Evolutionary conservation across 2,888 invertebrate species (phyloP).

Genomic region (Dicycla oo): DNA sequence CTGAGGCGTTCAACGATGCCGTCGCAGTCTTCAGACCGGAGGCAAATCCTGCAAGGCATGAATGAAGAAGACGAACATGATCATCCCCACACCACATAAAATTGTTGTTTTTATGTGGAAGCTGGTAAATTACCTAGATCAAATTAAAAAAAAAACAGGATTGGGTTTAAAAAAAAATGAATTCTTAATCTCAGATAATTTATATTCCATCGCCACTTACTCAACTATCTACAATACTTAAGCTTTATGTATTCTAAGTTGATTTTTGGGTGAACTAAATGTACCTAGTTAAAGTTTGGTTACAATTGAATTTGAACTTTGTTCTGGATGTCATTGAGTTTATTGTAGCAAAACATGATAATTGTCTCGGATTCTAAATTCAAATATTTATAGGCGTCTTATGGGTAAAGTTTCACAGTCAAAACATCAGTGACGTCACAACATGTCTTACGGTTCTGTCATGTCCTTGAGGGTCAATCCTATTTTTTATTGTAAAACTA

Average conservation of each 20-base stretch:
- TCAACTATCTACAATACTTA: not conserved
- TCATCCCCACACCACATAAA: not conserved
- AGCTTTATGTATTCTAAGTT: not conserved
- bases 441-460: not conserved
- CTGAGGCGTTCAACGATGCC: conserved; percentile 46
- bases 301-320: not conserved
- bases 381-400: not conserved
- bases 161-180: not conserved
- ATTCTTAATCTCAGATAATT: not conserved
- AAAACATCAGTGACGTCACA: not conserved
- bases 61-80: conserved; percentile 14
- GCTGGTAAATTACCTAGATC: no score
- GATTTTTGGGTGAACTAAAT: not conserved
- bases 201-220: not conserved
- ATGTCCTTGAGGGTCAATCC: not conserved
- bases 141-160: not conserved
- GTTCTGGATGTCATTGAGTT: not conserved
- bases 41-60: conserved; percentile 12
- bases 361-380: conserved; percentile 1
- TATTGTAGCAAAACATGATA: not conserved
- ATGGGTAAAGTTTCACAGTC: not conserved
- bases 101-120: no score
- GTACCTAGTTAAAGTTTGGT: not conserved
- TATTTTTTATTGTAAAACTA: not conserved
- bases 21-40: conserved; percentile 14